phyloP scores from a whole-genome alignment of 2,888 invertebrate species.

The Selenia dentaria region DNA sequence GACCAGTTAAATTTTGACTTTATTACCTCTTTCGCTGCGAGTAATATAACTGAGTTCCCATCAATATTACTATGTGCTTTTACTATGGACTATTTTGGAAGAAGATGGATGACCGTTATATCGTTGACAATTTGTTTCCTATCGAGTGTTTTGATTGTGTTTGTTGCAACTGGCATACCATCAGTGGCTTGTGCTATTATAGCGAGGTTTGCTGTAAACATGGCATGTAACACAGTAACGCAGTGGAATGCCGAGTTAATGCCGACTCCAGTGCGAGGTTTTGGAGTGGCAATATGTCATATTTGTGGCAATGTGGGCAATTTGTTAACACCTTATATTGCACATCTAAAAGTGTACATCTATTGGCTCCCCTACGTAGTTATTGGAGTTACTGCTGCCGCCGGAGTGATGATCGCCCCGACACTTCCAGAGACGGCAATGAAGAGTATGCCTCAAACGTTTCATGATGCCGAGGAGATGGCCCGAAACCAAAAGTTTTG shows the following conservation, averaged over 20 bases:
- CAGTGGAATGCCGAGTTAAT: constrained; percentile 61
- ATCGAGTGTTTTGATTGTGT: constrained; percentile 48
- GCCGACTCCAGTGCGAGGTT: too few species aligned
- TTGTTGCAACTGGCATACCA: constrained; percentile 42
- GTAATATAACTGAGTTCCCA: constrained; percentile 58
- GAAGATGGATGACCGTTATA: constrained; percentile 52
- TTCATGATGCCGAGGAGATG: constrained; percentile 62
- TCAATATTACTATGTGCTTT: constrained; percentile 54
- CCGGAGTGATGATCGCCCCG: constrained; percentile 47
- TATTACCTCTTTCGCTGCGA: constrained; percentile 57
- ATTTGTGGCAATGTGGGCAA: constrained; percentile 55
- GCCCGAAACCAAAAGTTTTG: constrained; percentile 50
- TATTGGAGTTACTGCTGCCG: constrained; percentile 43
- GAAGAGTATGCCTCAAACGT: constrained; percentile 65
- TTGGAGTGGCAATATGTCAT: constrained; percentile 53
- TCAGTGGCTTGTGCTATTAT: constrained; percentile 53
- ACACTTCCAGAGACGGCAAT: constrained; percentile 64
- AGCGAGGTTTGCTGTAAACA: constrained; percentile 58
- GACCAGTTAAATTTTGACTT: constrained; percentile 56
- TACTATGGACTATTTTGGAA: constrained; percentile 55
- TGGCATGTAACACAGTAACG: constrained; percentile 46
- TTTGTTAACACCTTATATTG: constrained; percentile 57
- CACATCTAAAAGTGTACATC: constrained; percentile 53
- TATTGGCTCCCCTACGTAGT: constrained; percentile 60
- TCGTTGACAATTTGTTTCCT: constrained; percentile 45